Evolutionary conservation across 2,113 vertebrate species (phyloP), one percentile per base, ranked within the genome.

Genomic region (Eurystomus gularis): DNA sequence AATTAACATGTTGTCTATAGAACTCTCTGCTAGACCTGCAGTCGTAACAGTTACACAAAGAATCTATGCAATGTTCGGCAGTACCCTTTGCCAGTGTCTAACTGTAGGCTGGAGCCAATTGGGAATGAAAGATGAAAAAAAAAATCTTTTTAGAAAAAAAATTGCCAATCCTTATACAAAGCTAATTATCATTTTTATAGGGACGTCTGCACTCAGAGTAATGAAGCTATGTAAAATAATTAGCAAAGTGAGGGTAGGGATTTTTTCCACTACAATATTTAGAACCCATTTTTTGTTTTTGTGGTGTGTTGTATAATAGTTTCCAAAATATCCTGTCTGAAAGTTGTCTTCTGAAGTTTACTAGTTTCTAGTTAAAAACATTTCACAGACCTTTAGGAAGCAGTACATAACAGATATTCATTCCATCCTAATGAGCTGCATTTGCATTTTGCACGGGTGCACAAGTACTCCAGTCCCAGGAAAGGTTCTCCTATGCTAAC

Each of bases 41-140:
- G 18, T 46, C 1, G 0, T 7, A 69, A 10, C 13, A 64, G 11
- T 73, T 51, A 42, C 14, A 42, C 0, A 0, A 7, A 88, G 54
- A 73, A 62, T 28, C 16, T 35, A 3, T 46, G 16, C 4, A 48
- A 42, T 7, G 5, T 54, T 87, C 3, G 2, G 9, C 12, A 58
- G 23, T 31, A 5, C 25, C 13, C 9, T 94, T 29, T 81, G 13
- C 6, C 31, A 64, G 8, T 54, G 18, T 52, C 26, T 19, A 37
- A 33, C 4, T 65, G 46, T 40, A 66, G 31, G 4, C 8, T 70
- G 13, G 8, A 3, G 10, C 1, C 42, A 77, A 7, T 0, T 40
- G 37, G 17, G 60, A 90, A 82, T 18, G 7, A 82, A 92, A 66
- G 7, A 3, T 18, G 60, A 1, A 4, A 17, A 75, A 64, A 52